Base-by-base conservation (phyloP, 92 coral and sea anemone genomes). In the Pocillopora meandrina region DNA sequence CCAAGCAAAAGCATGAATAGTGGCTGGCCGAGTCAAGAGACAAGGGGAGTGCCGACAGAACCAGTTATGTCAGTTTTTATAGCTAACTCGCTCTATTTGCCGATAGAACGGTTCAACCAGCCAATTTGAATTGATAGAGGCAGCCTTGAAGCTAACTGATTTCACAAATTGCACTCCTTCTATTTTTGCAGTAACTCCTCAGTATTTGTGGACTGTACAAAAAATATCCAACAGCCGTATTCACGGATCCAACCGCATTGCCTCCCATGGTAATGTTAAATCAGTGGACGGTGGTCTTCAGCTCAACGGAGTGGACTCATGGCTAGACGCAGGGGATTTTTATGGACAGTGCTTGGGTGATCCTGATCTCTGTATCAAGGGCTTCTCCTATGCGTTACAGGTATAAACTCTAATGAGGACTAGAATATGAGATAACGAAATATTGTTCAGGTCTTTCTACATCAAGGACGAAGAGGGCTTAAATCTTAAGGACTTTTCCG, bases 321-420 rank as follows among this genome's bases (percentile, higher is more conserved):
- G 99, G 99, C 81, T 97, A 2, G 99, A 97, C 72, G 99, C 98
- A 4, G 99, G 99, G 5, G 99, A 97, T 77, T 97, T 94, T 89
- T 95, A 94, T 82, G 99, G 99, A 20, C 95, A 95, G 84, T 97
- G 99, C 67, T 89, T 97, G 69, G 98, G 98, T 16, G 99, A 97
- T 79, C 99, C 99, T n/a, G 98, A 92, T 74, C 95, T 94, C 77
- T 97, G 99, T 70, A 97, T 97, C 74, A 97, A 97, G 79, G 99
- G 99, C 12, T 93, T 97, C 85, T 97, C 99, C 52, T 92, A 92
- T 35, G 97, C 94, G 1, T 82, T 95, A 68, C 99, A 97, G 98
- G 99, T 97, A 89, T 20, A 13, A 36, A 13, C 1, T 19, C 10
- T 42, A 2, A 42, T 42, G 8, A 42, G 52, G 52, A 42, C 52